Conservation (phyloP, 2,797 vertebrate species). For the Bothrops alternatus region DNA sequence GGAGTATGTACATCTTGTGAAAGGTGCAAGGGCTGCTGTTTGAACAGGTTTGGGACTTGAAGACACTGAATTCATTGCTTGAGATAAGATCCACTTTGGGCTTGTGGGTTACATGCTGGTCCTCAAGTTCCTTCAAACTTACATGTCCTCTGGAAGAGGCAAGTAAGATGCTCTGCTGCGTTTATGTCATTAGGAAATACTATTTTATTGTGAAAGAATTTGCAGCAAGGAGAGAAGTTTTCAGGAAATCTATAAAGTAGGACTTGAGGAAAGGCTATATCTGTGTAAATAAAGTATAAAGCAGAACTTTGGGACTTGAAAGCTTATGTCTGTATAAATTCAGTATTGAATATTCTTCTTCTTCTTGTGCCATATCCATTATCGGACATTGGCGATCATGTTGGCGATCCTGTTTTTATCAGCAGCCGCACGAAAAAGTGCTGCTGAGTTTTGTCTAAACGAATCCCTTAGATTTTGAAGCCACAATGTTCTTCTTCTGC, state of each 20-base stretch:
- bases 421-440: no score
- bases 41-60: not conserved
- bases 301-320: not conserved
- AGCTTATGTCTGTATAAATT: not conserved
- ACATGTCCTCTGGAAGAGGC: not conserved
- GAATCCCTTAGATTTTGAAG: no score
- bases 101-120: not conserved
- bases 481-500: no score
- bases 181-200: not conserved
- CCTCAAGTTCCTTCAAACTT: not conserved
- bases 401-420: no score
- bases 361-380: no score
- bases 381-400: no score
- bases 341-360: not conserved
- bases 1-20: constrained; percentile 73
- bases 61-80: not conserved
- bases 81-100: not conserved
- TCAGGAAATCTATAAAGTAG: not conserved
- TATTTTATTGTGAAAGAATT: not conserved
- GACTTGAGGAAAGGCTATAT: not conserved
- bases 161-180: not conserved
- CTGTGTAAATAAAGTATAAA: not conserved
- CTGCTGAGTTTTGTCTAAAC: no score
- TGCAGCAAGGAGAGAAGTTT: not conserved
- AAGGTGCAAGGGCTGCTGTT: constrained; percentile 11